Evolutionary conservation across 2,113 vertebrate species (phyloP).

Genomic region (Halcyon malimbica): DNA sequence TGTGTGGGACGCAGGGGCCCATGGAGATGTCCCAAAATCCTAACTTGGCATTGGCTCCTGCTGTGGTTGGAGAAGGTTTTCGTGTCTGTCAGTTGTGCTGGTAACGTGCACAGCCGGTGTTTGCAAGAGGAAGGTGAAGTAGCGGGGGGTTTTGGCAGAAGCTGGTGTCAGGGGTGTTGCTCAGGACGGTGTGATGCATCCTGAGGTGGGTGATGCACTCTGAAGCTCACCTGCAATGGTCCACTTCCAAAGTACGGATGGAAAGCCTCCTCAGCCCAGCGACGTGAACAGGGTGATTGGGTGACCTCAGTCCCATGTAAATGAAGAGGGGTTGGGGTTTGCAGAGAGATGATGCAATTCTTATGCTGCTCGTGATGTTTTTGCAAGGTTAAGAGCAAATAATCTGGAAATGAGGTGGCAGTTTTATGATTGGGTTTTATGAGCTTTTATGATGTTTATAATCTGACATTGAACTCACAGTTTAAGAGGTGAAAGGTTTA

Average conservation of each 20-base stretch:
- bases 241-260: not conserved
- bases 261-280: not conserved
- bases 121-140: not conserved
- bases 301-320: not conserved
- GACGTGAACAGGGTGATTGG: rapidly evolving
- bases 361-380: not conserved
- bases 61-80: not conserved
- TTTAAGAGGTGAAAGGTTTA: slow-evolving; percentile 69
- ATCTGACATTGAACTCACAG: slow-evolving; percentile 57
- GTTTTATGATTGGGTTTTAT: slow-evolving; percentile 64
- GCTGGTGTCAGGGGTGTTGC: not conserved
- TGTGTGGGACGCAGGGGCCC: rapidly evolving
- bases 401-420: slow-evolving; percentile 60
- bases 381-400: slow-evolving; percentile 47
- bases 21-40: rapidly evolving
- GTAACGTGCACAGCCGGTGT: not conserved
- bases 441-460: slow-evolving; percentile 67
- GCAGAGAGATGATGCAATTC: not conserved
- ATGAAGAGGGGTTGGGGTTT: not conserved
- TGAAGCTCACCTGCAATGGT: not conserved
- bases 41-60: not conserved
- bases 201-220: not conserved
- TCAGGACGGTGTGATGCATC: not conserved
- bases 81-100: rapidly evolving
- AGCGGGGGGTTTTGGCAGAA: not conserved